Evolutionary conservation across 2,797 vertebrate species (phyloP).

Genomic region (Neosalanx taihuensis): DNA sequence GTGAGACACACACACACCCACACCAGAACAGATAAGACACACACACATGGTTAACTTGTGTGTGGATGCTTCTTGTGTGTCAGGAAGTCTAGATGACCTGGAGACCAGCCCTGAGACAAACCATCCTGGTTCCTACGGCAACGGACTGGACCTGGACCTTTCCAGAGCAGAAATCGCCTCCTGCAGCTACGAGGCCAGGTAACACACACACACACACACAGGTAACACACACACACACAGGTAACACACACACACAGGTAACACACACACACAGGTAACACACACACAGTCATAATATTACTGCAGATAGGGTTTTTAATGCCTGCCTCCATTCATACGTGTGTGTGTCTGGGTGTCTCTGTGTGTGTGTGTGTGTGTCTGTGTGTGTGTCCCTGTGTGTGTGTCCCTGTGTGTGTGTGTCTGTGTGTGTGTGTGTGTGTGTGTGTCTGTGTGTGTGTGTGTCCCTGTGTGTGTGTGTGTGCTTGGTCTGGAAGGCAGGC

Average conservation of each 20-base stretch:
- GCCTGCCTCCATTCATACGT: not conserved
- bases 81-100: constrained; percentile 67
- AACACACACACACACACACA: constrained; percentile 14
- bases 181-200: constrained; percentile 98
- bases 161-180: constrained; percentile 99
- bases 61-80: constrained; percentile 3
- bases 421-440: not conserved
- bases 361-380: too few species aligned
- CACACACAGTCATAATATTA: not conserved
- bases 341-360: too few species aligned
- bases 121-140: constrained; percentile 65
- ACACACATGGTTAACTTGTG: not conserved
- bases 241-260: too few species aligned
- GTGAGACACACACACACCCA: not conserved
- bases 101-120: constrained; percentile 74
- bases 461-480: not conserved
- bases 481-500: constrained; percentile 73
- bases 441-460: not conserved
- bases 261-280: not conserved
- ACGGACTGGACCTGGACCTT: constrained; percentile 75
- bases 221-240: too few species aligned
- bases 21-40: too few species aligned
- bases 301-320: too few species aligned
- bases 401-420: not conserved
- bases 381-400: not conserved